Evolutionary conservation across 2,113 vertebrate genomes (phyloP).

Genomic region (Boulengerochromis microlepis): DNA sequence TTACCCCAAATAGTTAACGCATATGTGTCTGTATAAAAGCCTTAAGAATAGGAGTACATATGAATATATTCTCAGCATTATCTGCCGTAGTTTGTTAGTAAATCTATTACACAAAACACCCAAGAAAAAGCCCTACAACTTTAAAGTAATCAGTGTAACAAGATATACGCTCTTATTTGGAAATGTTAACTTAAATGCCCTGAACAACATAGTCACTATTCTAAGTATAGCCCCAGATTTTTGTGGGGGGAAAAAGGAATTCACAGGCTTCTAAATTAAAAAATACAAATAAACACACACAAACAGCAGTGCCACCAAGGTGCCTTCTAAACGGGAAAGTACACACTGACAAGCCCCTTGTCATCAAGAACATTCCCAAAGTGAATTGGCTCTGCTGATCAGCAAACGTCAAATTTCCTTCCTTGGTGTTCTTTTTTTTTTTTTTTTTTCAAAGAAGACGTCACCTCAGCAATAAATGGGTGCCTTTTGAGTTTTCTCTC

Average conservation of each 20-base stretch:
- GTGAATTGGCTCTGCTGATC: background rate
- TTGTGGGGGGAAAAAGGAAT: background rate
- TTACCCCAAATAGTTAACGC: background rate
- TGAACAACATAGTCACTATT: conserved; percentile 13
- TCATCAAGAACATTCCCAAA: background rate
- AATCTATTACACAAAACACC: background rate
- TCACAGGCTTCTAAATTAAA: conserved; percentile 55
- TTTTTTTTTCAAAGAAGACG: background rate
- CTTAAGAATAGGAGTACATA: background rate
- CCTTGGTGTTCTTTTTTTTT: background rate
- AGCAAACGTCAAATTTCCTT: background rate
- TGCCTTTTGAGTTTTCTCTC: background rate
- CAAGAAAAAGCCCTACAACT: conserved; percentile 27
- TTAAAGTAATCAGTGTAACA: background rate
- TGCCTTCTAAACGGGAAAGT: conserved; percentile 55
- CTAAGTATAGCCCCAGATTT: conserved; percentile 16
- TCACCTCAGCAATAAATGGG: background rate
- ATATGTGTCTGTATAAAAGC: background rate
- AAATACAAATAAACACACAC: background rate
- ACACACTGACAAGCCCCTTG: conserved; percentile 31
- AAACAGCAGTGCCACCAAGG: conserved; percentile 59
- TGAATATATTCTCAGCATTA: background rate
- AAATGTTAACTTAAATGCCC: conserved; percentile 51
- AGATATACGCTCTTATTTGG: background rate
- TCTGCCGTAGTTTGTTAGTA: background rate